Percentiles rank a stretch among this genome's conserved stretches.
Conservation (phyloP, 1,140 invertebrate genomes). For the Triops cancriformis region DNA sequence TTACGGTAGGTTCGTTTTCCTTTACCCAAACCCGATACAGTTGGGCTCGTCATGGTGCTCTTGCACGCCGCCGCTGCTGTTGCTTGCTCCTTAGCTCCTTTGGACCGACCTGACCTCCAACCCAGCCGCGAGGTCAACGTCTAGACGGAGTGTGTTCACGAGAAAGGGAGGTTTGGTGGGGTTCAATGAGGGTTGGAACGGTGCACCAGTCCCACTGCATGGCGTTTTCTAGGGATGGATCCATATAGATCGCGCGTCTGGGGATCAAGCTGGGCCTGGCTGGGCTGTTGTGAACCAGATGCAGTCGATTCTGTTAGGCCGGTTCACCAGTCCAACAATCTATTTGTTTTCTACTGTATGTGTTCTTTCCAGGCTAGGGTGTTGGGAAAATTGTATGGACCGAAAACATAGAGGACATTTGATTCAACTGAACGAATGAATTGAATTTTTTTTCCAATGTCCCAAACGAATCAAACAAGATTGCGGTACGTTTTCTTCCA, state of each 20-base stretch:
- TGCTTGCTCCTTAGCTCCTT: neutral
- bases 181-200: neutral
- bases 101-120: conserved; percentile 3
- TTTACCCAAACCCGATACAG: neutral
- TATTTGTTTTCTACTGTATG: neutral
- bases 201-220: neutral
- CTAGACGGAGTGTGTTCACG: neutral
- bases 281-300: neutral
- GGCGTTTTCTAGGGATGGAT: neutral
- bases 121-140: neutral
- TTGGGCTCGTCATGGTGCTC: conserved; percentile 8
- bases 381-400: too few species aligned
- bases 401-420: too few species aligned
- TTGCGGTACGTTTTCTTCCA: too few species aligned
- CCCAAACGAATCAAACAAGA: too few species aligned
- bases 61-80: neutral
- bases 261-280: conserved; percentile 6
- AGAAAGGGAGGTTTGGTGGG: neutral
- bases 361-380: neutral
- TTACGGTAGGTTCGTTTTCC: neutral
- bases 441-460: too few species aligned
- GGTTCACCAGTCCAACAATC: neutral
- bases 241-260: conserved; percentile 7
- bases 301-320: neutral
- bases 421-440: too few species aligned